Evolutionary conservation across 2,113 vertebrate species (phyloP), one percentile per base, ranked within the genome.

Genomic region (Sylvietta virens): DNA sequence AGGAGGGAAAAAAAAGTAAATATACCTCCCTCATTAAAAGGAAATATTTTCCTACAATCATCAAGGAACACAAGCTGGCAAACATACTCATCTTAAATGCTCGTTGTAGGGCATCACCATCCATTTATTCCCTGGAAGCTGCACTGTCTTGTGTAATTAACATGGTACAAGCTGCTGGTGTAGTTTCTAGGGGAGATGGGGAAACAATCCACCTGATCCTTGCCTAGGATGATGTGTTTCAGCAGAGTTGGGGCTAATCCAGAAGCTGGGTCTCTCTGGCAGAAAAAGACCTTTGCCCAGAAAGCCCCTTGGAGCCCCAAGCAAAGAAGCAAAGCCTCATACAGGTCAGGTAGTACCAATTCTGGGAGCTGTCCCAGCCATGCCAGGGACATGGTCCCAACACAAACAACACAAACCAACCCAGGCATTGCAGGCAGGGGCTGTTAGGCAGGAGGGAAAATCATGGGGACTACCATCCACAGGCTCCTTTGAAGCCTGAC

Each of bases 371-470:
- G 72, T 51, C 44, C 42, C 11, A 45, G 70, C 33, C 0, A 0
- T 20, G 19, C 21, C 40, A 44, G 28, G 48, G 53, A 71, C 48
- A 22, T 6, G 24, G 72, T 14, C 45, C 54, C 23, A 83, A 16
- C 22, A 83, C n/a, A 88, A 80, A 58, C 7, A 80, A 13, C 15
- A 71, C n/a, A 73, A 70, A 40, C 8, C 37, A 66, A 57, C 11
- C 2, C 28, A 61, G 0, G 1, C 10, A 23, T 2, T 9, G 17
- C 45, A 79, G 22, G 28, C 19, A 69, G 37, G 17, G n/a, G 19
- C 70, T 66, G 54, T 19, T 45, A 67, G 40, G 45, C 39, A 44
- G 58, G 60, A 58, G 64, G 10, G 15, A 0, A 12, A 88, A 62
- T 16, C 45, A 21, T 2, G 10, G 27, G 15, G 28, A 11, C 8